Conservation (phyloP, 2,888 invertebrate species). For the Syrphus vitripennis region DNA sequence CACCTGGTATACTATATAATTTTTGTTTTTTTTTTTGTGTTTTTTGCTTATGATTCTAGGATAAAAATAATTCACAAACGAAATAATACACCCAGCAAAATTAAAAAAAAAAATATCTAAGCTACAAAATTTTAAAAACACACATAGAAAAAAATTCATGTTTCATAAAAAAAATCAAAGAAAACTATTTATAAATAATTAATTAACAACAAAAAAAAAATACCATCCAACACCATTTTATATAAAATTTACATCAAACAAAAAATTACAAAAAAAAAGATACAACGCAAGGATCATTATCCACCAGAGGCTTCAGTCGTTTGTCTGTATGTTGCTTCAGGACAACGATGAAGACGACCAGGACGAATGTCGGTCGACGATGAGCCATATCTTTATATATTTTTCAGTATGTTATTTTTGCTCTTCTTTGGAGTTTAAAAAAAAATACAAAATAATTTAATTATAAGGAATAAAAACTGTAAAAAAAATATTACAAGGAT, state of each 20-base stretch:
- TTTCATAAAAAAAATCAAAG: conserved; percentile 15
- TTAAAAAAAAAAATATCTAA: conserved; percentile 15
- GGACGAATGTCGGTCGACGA: conserved; percentile 5
- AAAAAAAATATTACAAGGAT: conserved; percentile 24
- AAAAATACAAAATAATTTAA: conserved; percentile 18
- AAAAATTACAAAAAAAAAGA: background rate
- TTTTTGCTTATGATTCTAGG: conserved; percentile 35
- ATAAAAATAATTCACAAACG: conserved; percentile 24
- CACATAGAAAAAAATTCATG: conserved; percentile 13
- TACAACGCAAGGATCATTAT: conserved; percentile 43
- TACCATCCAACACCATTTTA: conserved; percentile 61
- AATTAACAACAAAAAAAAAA: conserved; percentile 49
- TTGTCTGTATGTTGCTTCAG: conserved; percentile 1
- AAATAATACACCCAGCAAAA: conserved; percentile 36
- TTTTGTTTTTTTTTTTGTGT: conserved; percentile 14
- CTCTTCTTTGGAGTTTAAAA: background rate
- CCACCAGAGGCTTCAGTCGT: background rate
- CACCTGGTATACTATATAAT: conserved; percentile 29
- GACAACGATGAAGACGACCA: conserved; percentile 5
- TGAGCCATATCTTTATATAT: conserved; percentile 22
- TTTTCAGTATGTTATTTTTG: conserved; percentile 11
- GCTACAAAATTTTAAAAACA: conserved; percentile 7
- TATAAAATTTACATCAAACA: conserved; percentile 1
- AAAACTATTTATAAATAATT: conserved; percentile 43
- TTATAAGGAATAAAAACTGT: conserved; percentile 29